Evolutionary conservation across 2,797 vertebrate genomes (phyloP).

Genomic region (Ataeniobius toweri): DNA sequence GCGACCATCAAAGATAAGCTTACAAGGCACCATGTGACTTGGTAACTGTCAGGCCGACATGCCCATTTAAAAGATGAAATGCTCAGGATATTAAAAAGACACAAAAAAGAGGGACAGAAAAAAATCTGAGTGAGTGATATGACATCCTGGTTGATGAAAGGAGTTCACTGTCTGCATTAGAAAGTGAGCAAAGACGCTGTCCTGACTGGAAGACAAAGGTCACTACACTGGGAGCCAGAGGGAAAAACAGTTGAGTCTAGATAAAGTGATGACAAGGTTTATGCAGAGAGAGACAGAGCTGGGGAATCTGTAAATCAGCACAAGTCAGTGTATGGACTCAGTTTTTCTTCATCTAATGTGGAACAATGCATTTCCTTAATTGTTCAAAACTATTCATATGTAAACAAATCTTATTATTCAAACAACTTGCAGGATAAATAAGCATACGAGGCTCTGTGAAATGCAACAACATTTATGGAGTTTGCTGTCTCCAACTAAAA

Average conservation of each 20-base stretch:
- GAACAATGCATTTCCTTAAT: background rate
- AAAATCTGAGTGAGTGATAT: constrained; percentile 33
- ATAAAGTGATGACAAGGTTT: constrained; percentile 51
- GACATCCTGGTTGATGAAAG: constrained; percentile 50
- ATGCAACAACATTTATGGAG: constrained; percentile 19
- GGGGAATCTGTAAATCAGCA: constrained; percentile 9
- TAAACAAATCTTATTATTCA: background rate
- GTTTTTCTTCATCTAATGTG: constrained; percentile 1
- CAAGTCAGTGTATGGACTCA: constrained; percentile 3
- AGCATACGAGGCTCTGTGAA: background rate
- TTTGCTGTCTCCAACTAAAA: constrained; percentile 13
- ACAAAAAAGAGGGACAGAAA: background rate
- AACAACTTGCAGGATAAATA: constrained; percentile 3
- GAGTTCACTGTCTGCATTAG: constrained; percentile 42
- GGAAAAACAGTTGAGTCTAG: constrained; percentile 53
- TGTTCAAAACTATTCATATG: background rate
- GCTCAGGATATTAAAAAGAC: background rate
- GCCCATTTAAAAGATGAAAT: constrained; percentile 22
- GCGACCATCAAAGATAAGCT: background rate
- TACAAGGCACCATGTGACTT: constrained; percentile 7
- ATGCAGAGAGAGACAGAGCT: constrained; percentile 22
- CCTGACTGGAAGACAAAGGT: constrained; percentile 58
- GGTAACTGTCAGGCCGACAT: background rate
- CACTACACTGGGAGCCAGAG: constrained; percentile 53
- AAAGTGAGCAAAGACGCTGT: constrained; percentile 49